These are phyloP conservation scores for Eupsittula cactorum DNA, from an alignment of 2,113 vertebrate genomes.

Conservation along the genomic window DNA sequence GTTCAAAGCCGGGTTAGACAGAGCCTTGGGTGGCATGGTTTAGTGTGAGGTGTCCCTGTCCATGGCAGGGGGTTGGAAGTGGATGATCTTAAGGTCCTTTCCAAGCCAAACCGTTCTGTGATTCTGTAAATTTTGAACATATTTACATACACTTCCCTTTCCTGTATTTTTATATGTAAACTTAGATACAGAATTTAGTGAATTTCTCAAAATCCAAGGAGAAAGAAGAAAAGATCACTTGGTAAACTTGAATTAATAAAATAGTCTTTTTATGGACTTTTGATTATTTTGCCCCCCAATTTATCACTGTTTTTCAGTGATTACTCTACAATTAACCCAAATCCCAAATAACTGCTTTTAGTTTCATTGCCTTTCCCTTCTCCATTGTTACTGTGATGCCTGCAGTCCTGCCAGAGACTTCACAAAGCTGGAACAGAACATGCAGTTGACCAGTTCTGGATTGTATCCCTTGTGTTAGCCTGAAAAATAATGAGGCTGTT, in stretches of 20 bases:
- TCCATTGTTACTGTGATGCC: background rate
- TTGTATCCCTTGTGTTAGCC: background rate
- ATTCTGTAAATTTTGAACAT: background rate
- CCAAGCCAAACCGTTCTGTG: background rate
- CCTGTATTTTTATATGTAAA: background rate
- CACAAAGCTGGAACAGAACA: background rate
- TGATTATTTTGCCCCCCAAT: background rate
- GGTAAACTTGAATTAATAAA: background rate
- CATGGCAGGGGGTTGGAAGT: background rate
- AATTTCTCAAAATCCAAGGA: background rate
- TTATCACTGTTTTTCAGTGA: background rate
- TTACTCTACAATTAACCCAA: background rate
- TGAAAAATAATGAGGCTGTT: slow-evolving; percentile 22
- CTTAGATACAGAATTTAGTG: background rate
- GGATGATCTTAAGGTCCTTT: background rate
- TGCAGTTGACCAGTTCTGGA: background rate
- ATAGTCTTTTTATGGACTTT: background rate
- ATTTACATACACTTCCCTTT: background rate
- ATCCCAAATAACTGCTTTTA: background rate
- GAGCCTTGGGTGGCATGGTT: background rate
- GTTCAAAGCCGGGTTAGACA: background rate
- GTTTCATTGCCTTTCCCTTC: background rate
- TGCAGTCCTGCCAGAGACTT: background rate
- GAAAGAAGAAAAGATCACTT: background rate
- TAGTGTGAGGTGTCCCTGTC: background rate